phyloP scores from a whole-genome alignment of 2,888 invertebrate genomes.

The Hypercompe scribonia region DNA sequence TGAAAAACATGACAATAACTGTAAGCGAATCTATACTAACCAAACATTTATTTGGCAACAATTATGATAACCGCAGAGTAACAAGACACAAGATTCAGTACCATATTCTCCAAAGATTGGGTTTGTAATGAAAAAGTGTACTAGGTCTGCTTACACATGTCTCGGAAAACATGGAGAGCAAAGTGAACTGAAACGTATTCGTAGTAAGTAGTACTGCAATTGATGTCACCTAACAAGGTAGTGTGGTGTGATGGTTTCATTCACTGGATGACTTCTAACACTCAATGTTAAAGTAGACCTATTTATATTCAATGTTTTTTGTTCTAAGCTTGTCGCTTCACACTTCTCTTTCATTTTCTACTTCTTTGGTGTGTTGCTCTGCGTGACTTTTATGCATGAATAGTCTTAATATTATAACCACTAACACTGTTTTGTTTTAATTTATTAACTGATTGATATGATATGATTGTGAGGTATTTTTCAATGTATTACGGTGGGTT shows the following conservation, averaged over 20 bases:
- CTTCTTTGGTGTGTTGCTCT: conserved; percentile 79
- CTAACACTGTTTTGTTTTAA: conserved; percentile 58
- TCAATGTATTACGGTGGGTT: conserved; percentile 31
- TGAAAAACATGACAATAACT: conserved; percentile 66
- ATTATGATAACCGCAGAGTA: conserved; percentile 75
- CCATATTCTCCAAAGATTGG: conserved; percentile 81
- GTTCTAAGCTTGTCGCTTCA: conserved; percentile 70
- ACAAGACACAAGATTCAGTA: conserved; percentile 72
- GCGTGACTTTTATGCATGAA: conserved; percentile 67
- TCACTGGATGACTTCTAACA: conserved; percentile 57
- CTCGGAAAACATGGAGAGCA: conserved; percentile 64
- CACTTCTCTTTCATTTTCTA: conserved; percentile 62
- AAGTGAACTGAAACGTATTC: conserved; percentile 59
- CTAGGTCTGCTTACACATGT: conserved; percentile 68
- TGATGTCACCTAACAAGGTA: conserved; percentile 79
- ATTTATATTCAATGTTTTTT: conserved; percentile 56
- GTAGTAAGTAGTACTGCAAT: conserved; percentile 75
- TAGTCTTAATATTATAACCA: conserved; percentile 54
- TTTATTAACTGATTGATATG: conserved; percentile 35
- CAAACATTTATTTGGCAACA: conserved; percentile 75
- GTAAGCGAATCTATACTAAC: conserved; percentile 68
- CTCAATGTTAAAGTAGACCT: conserved; percentile 46
- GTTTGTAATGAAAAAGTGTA: conserved; percentile 71
- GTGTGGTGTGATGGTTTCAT: conserved; percentile 81
- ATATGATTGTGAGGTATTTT: conserved; percentile 26